Evolutionary conservation across 2,888 invertebrate genomes (phyloP), one percentile per base, ranked within the genome.

Genomic region (Drosophila rellima): DNA sequence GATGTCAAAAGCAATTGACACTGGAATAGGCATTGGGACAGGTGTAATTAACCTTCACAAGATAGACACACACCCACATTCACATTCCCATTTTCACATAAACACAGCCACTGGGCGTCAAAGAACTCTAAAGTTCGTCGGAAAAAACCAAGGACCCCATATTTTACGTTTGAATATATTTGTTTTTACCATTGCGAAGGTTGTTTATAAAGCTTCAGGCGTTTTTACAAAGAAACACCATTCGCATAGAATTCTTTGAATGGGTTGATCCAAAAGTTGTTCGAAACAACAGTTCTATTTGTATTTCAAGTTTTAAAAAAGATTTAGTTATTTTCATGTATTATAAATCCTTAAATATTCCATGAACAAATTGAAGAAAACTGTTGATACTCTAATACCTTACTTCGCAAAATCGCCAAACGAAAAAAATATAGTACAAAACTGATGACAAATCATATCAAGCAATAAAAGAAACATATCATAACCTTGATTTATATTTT

Each of bases 11-110:
- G 56, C 60, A 77, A 88, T 72, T 87, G 81, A 47, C 81, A 80
- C 71, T 86, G 78, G 64, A 70, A 54, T 64, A 26, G 60, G 37
- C 50, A 39, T 23, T 55, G 42, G 48, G 62, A 66, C 87, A 89
- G 83, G 87, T 89, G 70, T 81, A 80, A 87, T 81, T 89, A 75
- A 71, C 83, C 83, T 84, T 87, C 68, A 54, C 31, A 17, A 26
- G 29, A 50, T 23, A 33, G 44, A 56, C 39, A 15, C 15, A 35
- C 20, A 52, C 44, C 37, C 33, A 62, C 20, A 37, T 40, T 15
- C 11, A 15, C 4, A 33, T 10, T 26, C 8, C 13, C 4, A 33
- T 3, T 8, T 6, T 37, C n/a, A 15, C 10, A 23, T 35, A 26
- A 54, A 52, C 42, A 42, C 17, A 63, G 13, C 15, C 18, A 11